Conservation (phyloP, 2,113 vertebrate species). For the Strigops habroptila region DNA sequence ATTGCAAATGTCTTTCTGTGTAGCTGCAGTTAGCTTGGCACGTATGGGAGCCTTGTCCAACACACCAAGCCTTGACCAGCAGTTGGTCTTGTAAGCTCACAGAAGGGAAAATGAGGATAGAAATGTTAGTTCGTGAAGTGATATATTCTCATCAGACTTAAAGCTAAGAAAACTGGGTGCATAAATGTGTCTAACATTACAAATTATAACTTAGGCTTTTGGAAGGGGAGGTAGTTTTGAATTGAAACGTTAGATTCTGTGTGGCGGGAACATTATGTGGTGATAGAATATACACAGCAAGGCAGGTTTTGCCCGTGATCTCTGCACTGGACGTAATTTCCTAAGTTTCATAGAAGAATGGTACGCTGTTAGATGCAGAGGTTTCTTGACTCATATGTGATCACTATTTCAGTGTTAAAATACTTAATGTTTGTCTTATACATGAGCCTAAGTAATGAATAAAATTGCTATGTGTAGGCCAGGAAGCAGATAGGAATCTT, state of each 20-base stretch:
- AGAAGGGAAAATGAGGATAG: neutral
- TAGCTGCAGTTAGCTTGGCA: fast-evolving
- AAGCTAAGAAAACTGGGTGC: neutral
- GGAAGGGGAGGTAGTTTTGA: neutral
- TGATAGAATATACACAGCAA: fast-evolving
- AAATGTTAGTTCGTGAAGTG: neutral
- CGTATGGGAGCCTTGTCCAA: fast-evolving
- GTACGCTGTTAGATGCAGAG: neutral
- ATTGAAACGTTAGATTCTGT: neutral
- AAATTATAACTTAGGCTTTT: neutral
- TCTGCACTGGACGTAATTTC: neutral
- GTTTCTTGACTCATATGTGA: neutral
- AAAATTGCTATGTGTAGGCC: neutral
- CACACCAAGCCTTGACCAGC: neutral
- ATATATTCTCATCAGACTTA: neutral
- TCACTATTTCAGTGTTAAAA: neutral
- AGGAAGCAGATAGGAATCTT: neutral
- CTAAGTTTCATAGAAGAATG: neutral
- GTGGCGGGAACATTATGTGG: neutral
- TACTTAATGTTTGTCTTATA: neutral
- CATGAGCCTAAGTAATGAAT: neutral
- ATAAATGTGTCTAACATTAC: neutral
- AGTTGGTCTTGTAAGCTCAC: neutral
- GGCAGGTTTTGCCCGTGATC: neutral
- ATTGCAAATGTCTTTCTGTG: fast-evolving